These are phyloP conservation scores for Centropyge bicolor DNA, from an alignment of 2,797 vertebrate species.

Conservation along the genomic window DNA sequence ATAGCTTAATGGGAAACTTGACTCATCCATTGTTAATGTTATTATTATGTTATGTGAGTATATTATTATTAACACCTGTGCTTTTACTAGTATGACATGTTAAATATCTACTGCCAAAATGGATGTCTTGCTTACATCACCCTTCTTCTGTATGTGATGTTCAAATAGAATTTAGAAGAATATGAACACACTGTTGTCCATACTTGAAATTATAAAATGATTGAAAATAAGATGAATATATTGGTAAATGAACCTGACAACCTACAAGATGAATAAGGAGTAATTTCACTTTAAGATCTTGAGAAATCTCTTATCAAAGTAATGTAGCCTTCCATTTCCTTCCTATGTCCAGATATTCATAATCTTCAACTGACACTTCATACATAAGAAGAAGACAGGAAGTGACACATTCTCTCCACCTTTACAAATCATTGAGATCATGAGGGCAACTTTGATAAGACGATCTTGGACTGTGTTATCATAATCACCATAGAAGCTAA, in stretches of 20 bases:
- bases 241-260: not conserved
- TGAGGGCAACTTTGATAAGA: not conserved
- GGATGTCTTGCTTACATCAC: not conserved
- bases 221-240: not conserved
- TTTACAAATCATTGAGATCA: too few relatives aligned
- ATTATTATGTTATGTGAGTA: not conserved
- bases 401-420: too few relatives aligned
- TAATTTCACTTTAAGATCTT: too few relatives aligned
- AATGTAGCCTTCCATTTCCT: not conserved
- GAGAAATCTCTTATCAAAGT: not conserved
- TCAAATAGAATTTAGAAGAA: not conserved
- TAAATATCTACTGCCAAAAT: not conserved
- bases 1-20: not conserved
- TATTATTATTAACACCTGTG: not conserved
- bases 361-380: not conserved
- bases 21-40: not conserved
- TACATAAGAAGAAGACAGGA: not conserved
- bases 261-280: not conserved
- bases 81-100: not conserved
- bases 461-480: not conserved
- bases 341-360: not conserved
- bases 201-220: not conserved
- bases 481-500: not conserved
- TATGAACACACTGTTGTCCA: not conserved
- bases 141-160: not conserved